A percentile compares a stretch with the other conserved stretches of the same genome.
Evolutionary conservation across 1,140 invertebrate species (phyloP).

Genomic region (Caenorhabditis latens): DNA sequence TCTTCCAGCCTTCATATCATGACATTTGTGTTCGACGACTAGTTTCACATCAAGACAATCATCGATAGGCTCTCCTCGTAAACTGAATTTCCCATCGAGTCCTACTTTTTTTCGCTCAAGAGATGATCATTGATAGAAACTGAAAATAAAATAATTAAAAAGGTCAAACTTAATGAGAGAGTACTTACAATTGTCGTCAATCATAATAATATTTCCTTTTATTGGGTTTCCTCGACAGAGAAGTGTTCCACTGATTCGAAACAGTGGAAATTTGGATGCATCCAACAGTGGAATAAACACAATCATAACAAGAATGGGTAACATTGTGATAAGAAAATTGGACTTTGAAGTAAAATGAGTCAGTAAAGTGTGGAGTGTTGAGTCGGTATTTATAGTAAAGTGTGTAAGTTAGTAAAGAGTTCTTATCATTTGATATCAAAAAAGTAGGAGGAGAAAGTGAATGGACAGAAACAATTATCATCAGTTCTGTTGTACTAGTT

Average conservation of each 20-base stretch:
- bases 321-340: background rate
- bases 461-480: background rate
- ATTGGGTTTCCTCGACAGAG: background rate
- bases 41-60: slow-evolving; percentile 15
- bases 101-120: background rate
- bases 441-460: background rate
- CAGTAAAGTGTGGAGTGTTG: background rate
- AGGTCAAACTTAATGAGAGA: background rate
- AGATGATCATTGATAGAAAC: slow-evolving; percentile 25
- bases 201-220: slow-evolving; percentile 11
- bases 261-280: background rate
- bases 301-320: background rate
- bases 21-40: background rate
- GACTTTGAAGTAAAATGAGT: slow-evolving; percentile 1
- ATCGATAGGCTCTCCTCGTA: background rate
- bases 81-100: slow-evolving; percentile 6
- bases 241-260: background rate
- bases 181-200: slow-evolving; percentile 17
- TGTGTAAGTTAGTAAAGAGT: slow-evolving; percentile 29
- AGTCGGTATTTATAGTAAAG: slow-evolving; percentile 10
- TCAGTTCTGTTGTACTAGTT: slow-evolving; percentile 42
- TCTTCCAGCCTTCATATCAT: slow-evolving; percentile 17
- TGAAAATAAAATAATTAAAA: background rate
- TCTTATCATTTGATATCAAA: background rate
- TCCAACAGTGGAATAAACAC: background rate